These are phyloP conservation scores for Phaonia tiefii DNA, from an alignment of 2,888 invertebrate species.

Conservation along the genomic window DNA sequence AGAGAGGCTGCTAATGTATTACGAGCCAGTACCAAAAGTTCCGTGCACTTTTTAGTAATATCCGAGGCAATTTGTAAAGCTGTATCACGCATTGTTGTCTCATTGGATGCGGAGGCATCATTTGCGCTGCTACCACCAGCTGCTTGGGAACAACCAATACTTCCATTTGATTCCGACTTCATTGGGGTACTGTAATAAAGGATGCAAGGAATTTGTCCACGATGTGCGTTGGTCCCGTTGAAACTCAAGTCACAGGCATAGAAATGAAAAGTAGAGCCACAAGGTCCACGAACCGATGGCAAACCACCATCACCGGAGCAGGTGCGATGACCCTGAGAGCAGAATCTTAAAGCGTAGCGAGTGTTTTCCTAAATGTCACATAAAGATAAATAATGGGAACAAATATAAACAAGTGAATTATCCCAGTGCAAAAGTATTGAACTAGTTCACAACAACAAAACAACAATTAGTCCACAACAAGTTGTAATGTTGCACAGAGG, in stretches of 20 bases:
- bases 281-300: constrained; percentile 93
- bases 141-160: not conserved
- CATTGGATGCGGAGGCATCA: constrained; percentile 68
- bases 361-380: constrained; percentile 90
- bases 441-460: too few relatives aligned
- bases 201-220: constrained; percentile 97
- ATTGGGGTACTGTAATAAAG: constrained; percentile 84
- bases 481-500: too few relatives aligned
- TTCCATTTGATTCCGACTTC: constrained; percentile 73
- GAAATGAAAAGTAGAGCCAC: constrained; percentile 94
- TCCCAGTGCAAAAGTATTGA: too few relatives aligned
- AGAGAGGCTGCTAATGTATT: constrained; percentile 83
- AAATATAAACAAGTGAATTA: too few relatives aligned
- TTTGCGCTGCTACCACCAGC: constrained; percentile 52
- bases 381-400: too few relatives aligned
- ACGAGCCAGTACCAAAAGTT: constrained; percentile 88
- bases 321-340: constrained; percentile 95
- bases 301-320: constrained; percentile 97
- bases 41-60: constrained; percentile 88
- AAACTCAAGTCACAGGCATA: constrained; percentile 95
- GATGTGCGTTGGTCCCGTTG: constrained; percentile 96
- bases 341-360: constrained; percentile 92
- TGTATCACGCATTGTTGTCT: constrained; percentile 79
- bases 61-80: constrained; percentile 89
- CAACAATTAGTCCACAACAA: too few relatives aligned